Percentiles rank a stretch among this genome's conserved stretches.
Evolutionary conservation across 2,888 invertebrate genomes (phyloP).

Genomic region (Lochmaea capreae): DNA sequence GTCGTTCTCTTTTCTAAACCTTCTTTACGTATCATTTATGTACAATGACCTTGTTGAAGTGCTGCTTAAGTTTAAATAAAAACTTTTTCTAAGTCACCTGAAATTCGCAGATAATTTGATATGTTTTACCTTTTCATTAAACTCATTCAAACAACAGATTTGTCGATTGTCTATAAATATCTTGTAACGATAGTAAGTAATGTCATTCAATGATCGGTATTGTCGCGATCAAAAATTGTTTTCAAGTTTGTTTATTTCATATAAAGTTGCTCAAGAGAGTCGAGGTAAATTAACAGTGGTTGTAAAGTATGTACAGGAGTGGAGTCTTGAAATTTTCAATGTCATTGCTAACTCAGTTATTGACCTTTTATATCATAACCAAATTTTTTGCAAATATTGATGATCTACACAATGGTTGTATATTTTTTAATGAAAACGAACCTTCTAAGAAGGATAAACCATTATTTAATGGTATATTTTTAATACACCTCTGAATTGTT

Average conservation of each 20-base stretch:
- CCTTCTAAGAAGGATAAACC: background rate
- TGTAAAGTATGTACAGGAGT: background rate
- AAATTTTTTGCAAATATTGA: background rate
- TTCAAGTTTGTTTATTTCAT: background rate
- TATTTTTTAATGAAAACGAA: background rate
- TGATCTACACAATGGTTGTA: background rate
- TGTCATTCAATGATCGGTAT: background rate
- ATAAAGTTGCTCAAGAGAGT: background rate
- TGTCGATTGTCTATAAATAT: background rate
- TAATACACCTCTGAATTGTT: conserved; percentile 2
- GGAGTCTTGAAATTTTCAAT: background rate
- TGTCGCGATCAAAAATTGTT: background rate
- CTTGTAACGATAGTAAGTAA: background rate
- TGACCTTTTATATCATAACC: background rate
- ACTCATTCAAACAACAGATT: background rate
- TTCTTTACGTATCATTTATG: conserved; percentile 56
- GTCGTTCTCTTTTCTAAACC: conserved; percentile 55
- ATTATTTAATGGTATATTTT: background rate
- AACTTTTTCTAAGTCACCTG: conserved; percentile 36
- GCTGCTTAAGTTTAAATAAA: conserved; percentile 21
- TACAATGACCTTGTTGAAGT: conserved; percentile 55
- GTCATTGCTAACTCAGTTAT: background rate
- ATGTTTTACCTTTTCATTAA: background rate
- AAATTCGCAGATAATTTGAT: background rate
- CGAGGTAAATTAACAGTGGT: background rate